These are phyloP conservation scores for Chalcosyrphus nemorum DNA, from an alignment of 2,888 invertebrate species.

Conservation along the genomic window DNA sequence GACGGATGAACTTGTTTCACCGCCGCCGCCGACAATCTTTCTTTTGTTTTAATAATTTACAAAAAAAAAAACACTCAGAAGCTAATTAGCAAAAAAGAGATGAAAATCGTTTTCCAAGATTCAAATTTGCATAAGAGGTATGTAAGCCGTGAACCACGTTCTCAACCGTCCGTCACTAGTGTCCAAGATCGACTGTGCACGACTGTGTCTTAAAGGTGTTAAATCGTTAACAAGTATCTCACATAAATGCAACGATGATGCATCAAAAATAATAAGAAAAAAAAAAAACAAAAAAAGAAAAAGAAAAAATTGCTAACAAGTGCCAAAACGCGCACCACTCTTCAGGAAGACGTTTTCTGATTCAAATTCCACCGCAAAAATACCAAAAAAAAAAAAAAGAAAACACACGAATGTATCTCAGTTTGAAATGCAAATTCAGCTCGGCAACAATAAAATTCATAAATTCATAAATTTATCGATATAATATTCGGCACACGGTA, in stretches of 20 bases:
- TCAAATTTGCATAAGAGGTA: constrained; percentile 5
- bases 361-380: not conserved
- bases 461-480: constrained; percentile 61
- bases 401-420: constrained; percentile 14
- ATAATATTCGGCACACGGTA: constrained; percentile 62
- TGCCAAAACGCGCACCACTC: not conserved
- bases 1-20: constrained; percentile 36
- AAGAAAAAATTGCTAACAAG: constrained; percentile 3
- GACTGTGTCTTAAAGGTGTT: constrained; percentile 8
- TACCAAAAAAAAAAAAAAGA: not conserved
- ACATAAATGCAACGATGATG: constrained; percentile 35
- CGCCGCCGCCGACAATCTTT: not conserved
- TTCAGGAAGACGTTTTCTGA: not conserved
- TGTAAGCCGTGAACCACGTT: constrained; percentile 39
- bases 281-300: too few relatives aligned
- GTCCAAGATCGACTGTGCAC: constrained; percentile 30
- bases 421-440: constrained; percentile 50
- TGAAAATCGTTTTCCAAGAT: constrained; percentile 47
- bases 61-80: not conserved
- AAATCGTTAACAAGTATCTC: not conserved
- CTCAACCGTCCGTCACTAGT: not conserved
- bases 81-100: constrained; percentile 1
- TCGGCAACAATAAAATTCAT: constrained; percentile 37
- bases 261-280: too few relatives aligned
- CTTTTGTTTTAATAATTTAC: not conserved